Base-by-base conservation (phyloP, 53 echinoderm and acorn worm genomes). In the Hippasteria phrygiana region DNA sequence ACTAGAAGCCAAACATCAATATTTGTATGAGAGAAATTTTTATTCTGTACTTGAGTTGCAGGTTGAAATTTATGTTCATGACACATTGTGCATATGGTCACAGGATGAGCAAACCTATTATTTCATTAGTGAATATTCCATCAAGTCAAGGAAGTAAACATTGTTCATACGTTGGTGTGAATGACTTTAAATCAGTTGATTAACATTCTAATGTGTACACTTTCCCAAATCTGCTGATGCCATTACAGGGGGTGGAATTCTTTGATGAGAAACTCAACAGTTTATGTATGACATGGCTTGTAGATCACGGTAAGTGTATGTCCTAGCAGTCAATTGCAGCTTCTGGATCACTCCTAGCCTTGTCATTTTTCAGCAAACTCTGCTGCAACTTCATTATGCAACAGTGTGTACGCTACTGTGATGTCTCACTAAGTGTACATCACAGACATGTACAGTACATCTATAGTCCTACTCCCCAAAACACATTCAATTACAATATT, bases 221-320 rank as follows among this genome's bases (percentile, higher is more conserved):
- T 71, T 64, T 85, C 81, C 13, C 12, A n/a, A 65, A 81, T 65
- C 63, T 85, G 48, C 85, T 65, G 51, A 87, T 83, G 26, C 87
- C 51, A 65, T 29, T 87, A 73, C 91, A 96, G 96, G 98, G 98
- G 17, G 93, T 95, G 65, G 98, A 98, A 38, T 94, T 98, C 91
- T 95, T 95, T 91, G 98, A 98, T 90, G 98, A 98, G 75, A 92
- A 95, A 87, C 89, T 98, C 83, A 98, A 96, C 69, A 63, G 62
- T 29, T 89, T 98, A 1, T 98, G 98, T 73, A 98, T 98, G 93
- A 39, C 87, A 27, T 98, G 98, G 98, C 87, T 98, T 62, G 89
- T 94, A 16, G 98, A 98, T 90, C 92, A 98, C 70, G 98, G 98
- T 95, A 73, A 94, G 97, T 89, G 17, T 10, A 50, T 53, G 0